Evolutionary conservation across 2,113 vertebrate genomes (phyloP).

Genomic region (Nerophis ophidion): DNA sequence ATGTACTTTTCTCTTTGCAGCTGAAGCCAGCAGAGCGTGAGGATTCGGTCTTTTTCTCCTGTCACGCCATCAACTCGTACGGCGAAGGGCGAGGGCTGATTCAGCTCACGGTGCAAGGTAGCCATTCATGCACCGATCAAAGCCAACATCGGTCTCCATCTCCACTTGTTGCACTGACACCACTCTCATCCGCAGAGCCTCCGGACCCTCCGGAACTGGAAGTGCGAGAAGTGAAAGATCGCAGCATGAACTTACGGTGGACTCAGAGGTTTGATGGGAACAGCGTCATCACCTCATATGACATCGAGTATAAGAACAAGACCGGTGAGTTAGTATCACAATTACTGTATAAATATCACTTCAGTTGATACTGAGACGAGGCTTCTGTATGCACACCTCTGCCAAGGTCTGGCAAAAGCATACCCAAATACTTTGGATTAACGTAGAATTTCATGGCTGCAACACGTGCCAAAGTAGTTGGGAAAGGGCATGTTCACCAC

Average conservation of each 20-base stretch:
- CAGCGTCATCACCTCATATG: constrained; percentile 94
- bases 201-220: constrained; percentile 95
- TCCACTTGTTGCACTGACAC: neutral
- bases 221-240: constrained; percentile 93
- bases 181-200: constrained; percentile 75
- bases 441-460: too few relatives aligned
- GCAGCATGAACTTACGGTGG: constrained; percentile 99
- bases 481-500: too few relatives aligned
- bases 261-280: constrained; percentile 96
- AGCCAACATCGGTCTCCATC: neutral
- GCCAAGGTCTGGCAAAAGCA: too few relatives aligned
- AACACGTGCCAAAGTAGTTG: too few relatives aligned
- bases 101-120: constrained; percentile 97
- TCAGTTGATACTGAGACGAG: neutral
- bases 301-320: constrained; percentile 98
- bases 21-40: constrained; percentile 94
- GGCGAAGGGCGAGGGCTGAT: constrained; percentile 95
- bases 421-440: too few relatives aligned
- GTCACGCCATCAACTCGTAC: constrained; percentile 97
- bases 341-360: neutral
- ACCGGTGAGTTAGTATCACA: constrained; percentile 72
- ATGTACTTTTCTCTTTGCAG: constrained; percentile 57
- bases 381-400: neutral
- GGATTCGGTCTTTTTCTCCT: constrained; percentile 98
- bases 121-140: constrained; percentile 8